Conservation (phyloP, 2,888 invertebrate species). For the Coelinius sp. region DNA sequence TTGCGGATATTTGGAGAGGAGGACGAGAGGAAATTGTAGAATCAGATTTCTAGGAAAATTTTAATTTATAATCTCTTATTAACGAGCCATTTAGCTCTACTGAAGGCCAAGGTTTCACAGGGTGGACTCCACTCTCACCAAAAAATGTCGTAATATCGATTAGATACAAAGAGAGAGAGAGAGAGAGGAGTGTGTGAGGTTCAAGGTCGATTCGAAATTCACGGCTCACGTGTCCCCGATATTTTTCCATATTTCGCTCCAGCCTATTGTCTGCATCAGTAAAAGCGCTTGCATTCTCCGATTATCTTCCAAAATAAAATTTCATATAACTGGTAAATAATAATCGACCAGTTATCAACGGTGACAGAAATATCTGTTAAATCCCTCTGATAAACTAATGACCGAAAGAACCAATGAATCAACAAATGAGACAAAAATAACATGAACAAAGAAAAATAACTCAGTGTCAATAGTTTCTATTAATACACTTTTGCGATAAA, state of each 20-base stretch:
- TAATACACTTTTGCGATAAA: neutral
- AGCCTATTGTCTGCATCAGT: conserved; percentile 18
- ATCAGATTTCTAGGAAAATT: too few species aligned
- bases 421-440: neutral
- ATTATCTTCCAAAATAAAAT: conserved; percentile 26
- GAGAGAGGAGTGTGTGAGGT: conserved; percentile 23
- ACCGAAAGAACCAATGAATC: neutral
- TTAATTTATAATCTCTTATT: too few species aligned
- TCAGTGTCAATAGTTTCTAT: neutral
- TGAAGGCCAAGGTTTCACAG: too few species aligned
- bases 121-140: neutral
- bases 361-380: neutral
- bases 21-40: too few species aligned
- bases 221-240: conserved; percentile 26
- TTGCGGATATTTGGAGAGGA: too few species aligned
- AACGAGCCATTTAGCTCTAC: too few species aligned
- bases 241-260: conserved; percentile 33
- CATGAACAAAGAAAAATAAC: neutral
- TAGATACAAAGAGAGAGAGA: neutral
- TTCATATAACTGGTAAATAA: neutral
- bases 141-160: neutral
- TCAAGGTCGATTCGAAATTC: conserved; percentile 37
- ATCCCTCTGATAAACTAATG: neutral
- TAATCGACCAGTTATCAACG: neutral
- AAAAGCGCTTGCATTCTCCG: conserved; percentile 19